Evolutionary conservation across 1,140 invertebrate genomes (phyloP).

Genomic region (Tetramorium parvispinum): DNA sequence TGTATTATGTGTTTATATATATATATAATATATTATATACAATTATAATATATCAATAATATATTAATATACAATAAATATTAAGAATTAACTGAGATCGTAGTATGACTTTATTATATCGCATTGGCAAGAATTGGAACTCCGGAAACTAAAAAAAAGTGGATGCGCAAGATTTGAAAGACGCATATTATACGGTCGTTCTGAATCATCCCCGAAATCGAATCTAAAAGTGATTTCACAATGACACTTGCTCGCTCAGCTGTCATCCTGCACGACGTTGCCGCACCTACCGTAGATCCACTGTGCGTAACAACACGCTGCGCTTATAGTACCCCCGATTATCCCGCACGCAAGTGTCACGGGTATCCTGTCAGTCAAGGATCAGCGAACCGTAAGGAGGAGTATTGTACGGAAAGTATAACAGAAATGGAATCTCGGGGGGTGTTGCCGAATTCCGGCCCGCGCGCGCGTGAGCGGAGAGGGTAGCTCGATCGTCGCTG

Average conservation of each 20-base stretch:
- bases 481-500: neutral
- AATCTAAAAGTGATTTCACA: slow-evolving; percentile 79
- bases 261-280: slow-evolving; percentile 77
- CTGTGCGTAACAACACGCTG: slow-evolving; percentile 73
- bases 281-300: slow-evolving; percentile 65
- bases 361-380: slow-evolving; percentile 83
- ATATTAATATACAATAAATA: neutral
- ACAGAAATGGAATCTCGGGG: slow-evolving; percentile 78
- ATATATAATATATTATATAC: neutral
- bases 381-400: slow-evolving; percentile 82
- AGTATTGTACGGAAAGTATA: slow-evolving; percentile 83
- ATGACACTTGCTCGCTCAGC: slow-evolving; percentile 81
- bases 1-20: too few species aligned
- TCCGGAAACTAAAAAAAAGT: neutral
- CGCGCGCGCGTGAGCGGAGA: neutral
- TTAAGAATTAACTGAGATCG: neutral
- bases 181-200: neutral
- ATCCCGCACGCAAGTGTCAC: slow-evolving; percentile 68
- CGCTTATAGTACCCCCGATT: slow-evolving; percentile 31
- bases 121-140: neutral
- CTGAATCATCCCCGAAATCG: slow-evolving; percentile 54
- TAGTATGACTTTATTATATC: neutral
- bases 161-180: slow-evolving; percentile 5
- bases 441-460: slow-evolving; percentile 65
- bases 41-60: too few species aligned